A percentile compares a stretch with the other conserved stretches of the same genome.
phyloP scores from a whole-genome alignment of 2,113 vertebrate species.

The Taxidea taxus region DNA sequence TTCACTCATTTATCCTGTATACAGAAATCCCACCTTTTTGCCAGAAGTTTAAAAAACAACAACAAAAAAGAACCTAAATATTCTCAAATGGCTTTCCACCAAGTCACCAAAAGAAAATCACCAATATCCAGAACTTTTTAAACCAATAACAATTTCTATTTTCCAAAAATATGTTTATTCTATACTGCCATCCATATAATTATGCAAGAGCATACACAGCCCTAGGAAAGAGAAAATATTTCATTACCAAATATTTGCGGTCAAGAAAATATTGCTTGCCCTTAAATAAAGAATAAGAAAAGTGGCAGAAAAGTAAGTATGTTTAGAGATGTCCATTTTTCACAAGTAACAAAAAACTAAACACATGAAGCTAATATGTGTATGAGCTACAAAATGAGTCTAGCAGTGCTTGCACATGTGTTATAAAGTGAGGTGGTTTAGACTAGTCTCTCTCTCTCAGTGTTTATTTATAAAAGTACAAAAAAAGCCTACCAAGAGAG shows the following conservation, averaged over 20 bases:
- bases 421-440: not conserved
- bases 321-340: conserved; percentile 52
- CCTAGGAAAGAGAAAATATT: conserved; percentile 20
- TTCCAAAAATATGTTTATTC: conserved; percentile 44
- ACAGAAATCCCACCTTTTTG: not conserved
- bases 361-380: not conserved
- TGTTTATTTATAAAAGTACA: not conserved
- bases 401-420: not conserved
- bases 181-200: not conserved
- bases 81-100: not conserved
- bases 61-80: not conserved
- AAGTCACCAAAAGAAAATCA: conserved; percentile 31
- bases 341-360: not conserved
- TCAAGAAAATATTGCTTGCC: conserved; percentile 57
- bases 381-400: not conserved
- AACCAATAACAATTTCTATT: conserved; percentile 47
- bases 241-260: conserved; percentile 58
- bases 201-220: conserved; percentile 35
- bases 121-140: conserved; percentile 29
- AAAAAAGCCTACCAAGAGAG: not conserved
- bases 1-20: conserved; percentile 5
- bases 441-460: not conserved
- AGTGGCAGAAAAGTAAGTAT: conserved; percentile 62
- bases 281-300: conserved; percentile 57
- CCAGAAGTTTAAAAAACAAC: conserved; percentile 26